A percentile compares a stretch with the other conserved stretches of the same genome.
Conservation (phyloP, 2,888 invertebrate species). For the Melipona beecheii region DNA sequence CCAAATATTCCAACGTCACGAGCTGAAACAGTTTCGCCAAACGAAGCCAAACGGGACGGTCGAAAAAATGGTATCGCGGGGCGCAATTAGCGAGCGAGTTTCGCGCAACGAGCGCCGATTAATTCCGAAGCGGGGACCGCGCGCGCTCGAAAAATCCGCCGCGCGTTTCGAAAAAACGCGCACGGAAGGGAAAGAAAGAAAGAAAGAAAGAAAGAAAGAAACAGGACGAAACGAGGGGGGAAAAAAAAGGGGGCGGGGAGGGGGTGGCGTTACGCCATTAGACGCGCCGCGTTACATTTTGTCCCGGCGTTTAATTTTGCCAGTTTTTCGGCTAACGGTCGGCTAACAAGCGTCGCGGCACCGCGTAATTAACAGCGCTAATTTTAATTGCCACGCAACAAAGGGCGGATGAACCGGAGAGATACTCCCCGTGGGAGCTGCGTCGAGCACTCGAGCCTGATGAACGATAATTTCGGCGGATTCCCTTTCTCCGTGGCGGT, state of each 20-base stretch:
- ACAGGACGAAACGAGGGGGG: neutral
- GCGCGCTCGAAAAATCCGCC: slow-evolving; percentile 23
- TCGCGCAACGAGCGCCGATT: slow-evolving; percentile 38
- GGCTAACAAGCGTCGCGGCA: slow-evolving; percentile 77
- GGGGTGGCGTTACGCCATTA: slow-evolving; percentile 67
- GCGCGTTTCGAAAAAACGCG: slow-evolving; percentile 52
- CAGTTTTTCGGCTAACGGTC: slow-evolving; percentile 74
- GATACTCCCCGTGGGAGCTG: slow-evolving; percentile 78
- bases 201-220: neutral
- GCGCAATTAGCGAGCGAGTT: slow-evolving; percentile 35
- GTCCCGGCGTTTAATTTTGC: slow-evolving; percentile 79
- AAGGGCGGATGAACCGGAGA: slow-evolving; percentile 80
- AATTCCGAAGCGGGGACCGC: neutral
- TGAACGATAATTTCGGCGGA: slow-evolving; percentile 81
- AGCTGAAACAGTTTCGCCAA: neutral
- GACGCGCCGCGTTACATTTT: slow-evolving; percentile 77
- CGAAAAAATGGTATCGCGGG: neutral
- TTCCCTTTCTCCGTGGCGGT: slow-evolving; percentile 54
- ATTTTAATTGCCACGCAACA: slow-evolving; percentile 83
- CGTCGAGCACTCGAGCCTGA: slow-evolving; percentile 73
- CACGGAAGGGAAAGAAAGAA: slow-evolving; percentile 38
- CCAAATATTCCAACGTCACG: neutral
- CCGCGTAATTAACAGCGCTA: slow-evolving; percentile 82
- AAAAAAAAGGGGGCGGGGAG: neutral
- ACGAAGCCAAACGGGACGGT: neutral